Base-by-base conservation (phyloP, 2,797 vertebrate genomes). In the Thaleichthys pacificus region DNA sequence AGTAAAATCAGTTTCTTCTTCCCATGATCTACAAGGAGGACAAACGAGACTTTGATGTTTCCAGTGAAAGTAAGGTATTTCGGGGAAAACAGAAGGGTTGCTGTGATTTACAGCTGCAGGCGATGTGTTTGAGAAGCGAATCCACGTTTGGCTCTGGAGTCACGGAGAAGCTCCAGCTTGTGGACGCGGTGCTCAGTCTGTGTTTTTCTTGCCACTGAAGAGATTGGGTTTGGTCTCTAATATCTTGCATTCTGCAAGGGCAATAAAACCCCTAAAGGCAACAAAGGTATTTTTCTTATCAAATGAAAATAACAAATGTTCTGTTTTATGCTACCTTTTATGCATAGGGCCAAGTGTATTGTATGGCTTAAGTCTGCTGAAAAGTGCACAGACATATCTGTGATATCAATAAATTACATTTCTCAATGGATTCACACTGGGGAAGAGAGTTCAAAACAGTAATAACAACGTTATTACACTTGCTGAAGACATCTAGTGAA, bases 51-150 rank as follows among this genome's bases (percentile, higher is more conserved):
- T 30, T 58, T 57, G 67, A n/a, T 58, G 28, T 38, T 69, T 38
- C 42, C 14, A 28, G 22, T n/a, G 42, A 54, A 47, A 28, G 15
- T 26, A 54, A 51, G 24, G 26, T 30, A 12, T 54, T 56, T 67
- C 4, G 28, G 66, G 51, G 49, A 56, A 67, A 51, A 67, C 47
- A 30, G 66, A 30, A 24, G 14, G 51, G 22, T n/a, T 26, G 42
- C 49, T 54, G 21, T 67, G 47, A 54, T 67, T 54, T 15, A 30
- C 24, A 67, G 19, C 66, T 67, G 47, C 15, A 67, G 66, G 26
- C 62, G n/a, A 67, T 24, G 66, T 49, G 47, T 66, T 47, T 35
- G 62, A 35, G 35, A 64, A 21, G 7, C 12, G n/a, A 38, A 14
- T 35, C 17, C 19, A 38, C 8, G 32, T n/a, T 17, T 32, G 5